These are phyloP conservation scores for Eublepharis macularius DNA, from an alignment of 2,113 vertebrate genomes.

Conservation along the genomic window DNA sequence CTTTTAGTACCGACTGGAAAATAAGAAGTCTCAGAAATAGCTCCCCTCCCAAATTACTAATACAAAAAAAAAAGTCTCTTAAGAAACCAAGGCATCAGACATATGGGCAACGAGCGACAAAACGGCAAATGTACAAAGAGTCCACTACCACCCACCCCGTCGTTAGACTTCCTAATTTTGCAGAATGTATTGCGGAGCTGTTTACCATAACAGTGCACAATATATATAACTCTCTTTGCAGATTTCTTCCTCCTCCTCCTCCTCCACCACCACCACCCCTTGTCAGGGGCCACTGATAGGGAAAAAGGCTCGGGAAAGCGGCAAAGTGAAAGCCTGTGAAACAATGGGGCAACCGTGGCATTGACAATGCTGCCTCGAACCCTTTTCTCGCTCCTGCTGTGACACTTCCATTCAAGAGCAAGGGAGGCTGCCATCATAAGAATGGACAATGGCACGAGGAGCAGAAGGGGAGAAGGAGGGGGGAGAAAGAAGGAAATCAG, in stretches of 20 bases:
- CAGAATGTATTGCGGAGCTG: conserved; percentile 68
- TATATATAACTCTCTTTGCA: conserved; percentile 61
- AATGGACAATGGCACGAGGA: conserved; percentile 74
- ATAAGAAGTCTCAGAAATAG: background rate
- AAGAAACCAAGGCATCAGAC: conserved; percentile 66
- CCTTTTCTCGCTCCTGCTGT: conserved; percentile 70
- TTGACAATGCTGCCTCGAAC: conserved; percentile 74
- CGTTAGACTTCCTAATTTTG: conserved; percentile 68
- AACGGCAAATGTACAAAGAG: conserved; percentile 51
- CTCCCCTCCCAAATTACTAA: conserved; percentile 45
- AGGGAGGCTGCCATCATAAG: conserved; percentile 71
- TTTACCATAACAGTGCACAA: conserved; percentile 74
- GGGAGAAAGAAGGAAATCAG: conserved; percentile 62
- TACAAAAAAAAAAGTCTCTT: conserved; percentile 54
- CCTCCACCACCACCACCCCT: conserved; percentile 50
- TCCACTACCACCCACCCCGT: conserved; percentile 27
- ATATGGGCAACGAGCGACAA: conserved; percentile 59
- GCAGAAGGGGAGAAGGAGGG: conserved; percentile 61
- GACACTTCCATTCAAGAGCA: conserved; percentile 76
- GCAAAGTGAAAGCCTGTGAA: conserved; percentile 71
- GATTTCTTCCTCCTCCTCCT: conserved; percentile 74
- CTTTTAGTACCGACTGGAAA: background rate
- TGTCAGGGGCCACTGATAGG: conserved; percentile 73
- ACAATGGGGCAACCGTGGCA: conserved; percentile 76
- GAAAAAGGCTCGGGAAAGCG: conserved; percentile 69